Evolutionary conservation across 2,888 invertebrate species (phyloP), one percentile per base, ranked within the genome.

Genomic region (Meloe dianella): DNA sequence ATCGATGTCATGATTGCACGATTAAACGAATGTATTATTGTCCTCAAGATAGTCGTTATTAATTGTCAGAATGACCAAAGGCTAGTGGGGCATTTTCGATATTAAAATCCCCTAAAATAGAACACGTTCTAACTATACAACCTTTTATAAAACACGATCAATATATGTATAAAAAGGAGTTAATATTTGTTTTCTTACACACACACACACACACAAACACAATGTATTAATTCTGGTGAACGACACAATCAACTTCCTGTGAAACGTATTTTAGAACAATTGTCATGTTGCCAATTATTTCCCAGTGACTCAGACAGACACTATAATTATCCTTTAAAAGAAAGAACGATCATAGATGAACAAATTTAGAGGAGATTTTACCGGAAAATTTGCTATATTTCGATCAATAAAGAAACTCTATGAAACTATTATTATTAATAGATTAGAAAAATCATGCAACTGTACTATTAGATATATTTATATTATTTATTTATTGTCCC

Each of bases 1-100:
- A 75, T 75, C 75, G 73, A 75, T 75, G 71, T 65, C 72, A 67
- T 73, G 75, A 75, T 74, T 74, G 75, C 70, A 62, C 73, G 74
- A 75, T 75, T 75, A 73, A 74, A 72, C 72, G 72, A 71, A 72
- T 74, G 71, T 72, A 70, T 74, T 75, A 74, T 74, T 73, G 71
- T 74, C 66, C 73, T 70, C 73, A 70, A 71, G 73, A 73, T 73
- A 73, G 73, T 70, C 69, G 73, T 74, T 74, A 73, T 72, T 71
- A 73, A 74, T 74, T 72, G 73, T 67, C 66, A 71, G 69, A 69
- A 69, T 72, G 71, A 70, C 72, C 71, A 63, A 66, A 64, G 68
- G 68, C 65, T 65, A 65, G 60, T 54, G 57, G 60, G 60, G 59
- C 17, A 30, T 68, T 63, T n/a, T 61, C 29, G 60, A 57, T 63